phyloP scores from a whole-genome alignment of 2,113 vertebrate genomes.

The Cyanoramphus novaezelandiae region DNA sequence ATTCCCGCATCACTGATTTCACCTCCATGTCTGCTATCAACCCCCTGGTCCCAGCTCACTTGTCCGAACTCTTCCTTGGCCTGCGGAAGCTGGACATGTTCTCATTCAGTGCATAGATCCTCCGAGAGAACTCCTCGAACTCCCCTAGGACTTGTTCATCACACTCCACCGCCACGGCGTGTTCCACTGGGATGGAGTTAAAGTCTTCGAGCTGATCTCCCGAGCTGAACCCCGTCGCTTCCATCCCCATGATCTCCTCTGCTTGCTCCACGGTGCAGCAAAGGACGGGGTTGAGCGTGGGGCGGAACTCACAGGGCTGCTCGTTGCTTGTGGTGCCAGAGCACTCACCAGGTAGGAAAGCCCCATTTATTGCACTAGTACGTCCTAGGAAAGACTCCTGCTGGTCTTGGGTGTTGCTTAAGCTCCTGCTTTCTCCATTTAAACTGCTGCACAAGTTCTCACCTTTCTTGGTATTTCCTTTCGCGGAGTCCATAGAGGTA shows the following conservation, averaged over 20 bases:
- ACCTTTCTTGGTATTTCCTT: slow-evolving; percentile 59
- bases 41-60: slow-evolving; percentile 71
- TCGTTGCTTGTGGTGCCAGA: neutral
- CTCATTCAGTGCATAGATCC: slow-evolving; percentile 95
- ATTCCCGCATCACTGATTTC: neutral
- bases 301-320: neutral
- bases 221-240: slow-evolving; percentile 81
- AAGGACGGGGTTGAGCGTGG: neutral
- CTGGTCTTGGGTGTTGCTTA: neutral
- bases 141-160: slow-evolving; percentile 97
- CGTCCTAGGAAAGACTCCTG: slow-evolving; percentile 33
- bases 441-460: slow-evolving; percentile 37
- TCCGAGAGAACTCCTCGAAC: slow-evolving; percentile 95
- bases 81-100: slow-evolving; percentile 93
- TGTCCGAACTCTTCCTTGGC: slow-evolving; percentile 92
- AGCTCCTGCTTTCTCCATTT: slow-evolving; percentile 17
- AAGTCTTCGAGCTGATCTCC: slow-evolving; percentile 87
- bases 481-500: slow-evolving; percentile 74
- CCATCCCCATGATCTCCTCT: slow-evolving; percentile 94
- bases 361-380: slow-evolving; percentile 67
- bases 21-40: neutral
- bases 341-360: slow-evolving; percentile 37
- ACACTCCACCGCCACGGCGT: slow-evolving; percentile 91
- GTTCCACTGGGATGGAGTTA: slow-evolving; percentile 92
- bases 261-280: slow-evolving; percentile 92